Base-by-base conservation (phyloP, 2,888 invertebrate genomes). In the Buathra laborator region DNA sequence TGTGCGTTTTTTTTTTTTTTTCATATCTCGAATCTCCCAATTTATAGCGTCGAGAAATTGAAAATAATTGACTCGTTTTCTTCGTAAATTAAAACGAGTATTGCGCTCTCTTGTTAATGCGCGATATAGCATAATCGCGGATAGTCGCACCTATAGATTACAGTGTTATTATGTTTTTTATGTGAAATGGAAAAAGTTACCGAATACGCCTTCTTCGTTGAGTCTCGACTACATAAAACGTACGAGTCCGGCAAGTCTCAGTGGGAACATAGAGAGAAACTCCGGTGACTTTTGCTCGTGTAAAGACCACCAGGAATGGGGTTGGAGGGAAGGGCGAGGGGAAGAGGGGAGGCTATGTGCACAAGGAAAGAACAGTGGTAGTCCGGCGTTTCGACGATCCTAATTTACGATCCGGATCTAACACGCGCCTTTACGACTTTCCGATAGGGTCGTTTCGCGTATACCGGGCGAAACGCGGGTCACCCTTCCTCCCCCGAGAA, bases 371-470 rank as follows among this genome's bases (percentile, higher is more conserved):
- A 86, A 87, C 81, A 79, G 86, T 83, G 87, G 87, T 84, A 90
- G 91, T 91, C 90, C 93, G 86, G 92, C 90, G 89, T 90, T 92
- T 92, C 91, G 91, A 90, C 91, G 92, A 94, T 93, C 93, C 93
- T 93, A 94, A 94, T 94, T 94, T 94, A 94, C 92, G 92, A 89
- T 90, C 84, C 81, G 93, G 94, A 94, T 93, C 93, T 77, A 85
- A 81, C 80, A 78, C 83, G 83, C 91, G 83, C 92, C 91, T 93
- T 94, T 94, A 94, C 92, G 93, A 90, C 92, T 93, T 94, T 93
- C 93, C 93, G 92, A 94, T 94, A 91, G 90, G 89, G 89, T 91
- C 89, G 91, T 90, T 92, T 89, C 89, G 88, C 88, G 89, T 89
- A 83, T 84, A 81, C 64, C 80, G 72, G 59, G 59, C 74, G 72